Percentiles rank a stretch among this genome's conserved stretches.
These are phyloP conservation scores for Brachionus koreanus DNA, from an alignment of 1,140 invertebrate species.

Conservation along the genomic window DNA sequence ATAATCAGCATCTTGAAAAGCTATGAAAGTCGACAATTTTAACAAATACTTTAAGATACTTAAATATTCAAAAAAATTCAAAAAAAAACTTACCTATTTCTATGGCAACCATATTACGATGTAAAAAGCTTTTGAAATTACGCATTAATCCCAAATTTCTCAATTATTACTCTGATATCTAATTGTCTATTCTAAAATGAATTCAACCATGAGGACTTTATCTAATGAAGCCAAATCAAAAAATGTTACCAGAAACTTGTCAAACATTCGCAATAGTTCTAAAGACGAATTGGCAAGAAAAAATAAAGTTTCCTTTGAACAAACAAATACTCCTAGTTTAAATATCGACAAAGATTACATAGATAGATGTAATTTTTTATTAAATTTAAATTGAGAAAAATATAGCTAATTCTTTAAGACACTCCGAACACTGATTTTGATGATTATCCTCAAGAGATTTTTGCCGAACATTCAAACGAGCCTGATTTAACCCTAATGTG, in stretches of 20 bases:
- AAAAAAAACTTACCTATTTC: background rate
- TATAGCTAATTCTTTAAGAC: background rate
- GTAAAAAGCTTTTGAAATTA: background rate
- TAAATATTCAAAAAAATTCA: background rate
- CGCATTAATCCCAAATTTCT: background rate
- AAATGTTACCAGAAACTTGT: background rate
- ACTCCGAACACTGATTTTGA: constrained; percentile 29
- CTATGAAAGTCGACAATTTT: background rate
- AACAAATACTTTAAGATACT: background rate
- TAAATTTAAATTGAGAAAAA: background rate
- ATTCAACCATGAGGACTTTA: background rate
- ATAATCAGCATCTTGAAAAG: background rate
- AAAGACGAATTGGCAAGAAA: background rate
- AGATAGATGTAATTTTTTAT: background rate
- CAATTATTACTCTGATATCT: background rate
- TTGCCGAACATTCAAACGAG: background rate
- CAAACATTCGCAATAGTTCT: background rate
- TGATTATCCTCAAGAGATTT: constrained; percentile 17
- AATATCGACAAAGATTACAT: constrained; percentile 22
- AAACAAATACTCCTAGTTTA: background rate
- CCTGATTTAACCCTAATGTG: constrained; percentile 14
- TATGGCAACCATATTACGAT: background rate
- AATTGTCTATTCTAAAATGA: background rate
- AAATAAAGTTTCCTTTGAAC: constrained; percentile 23
- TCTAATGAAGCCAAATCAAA: background rate